phyloP scores from a whole-genome alignment of 2,888 invertebrate genomes.

The Epirrhoe alternata region DNA sequence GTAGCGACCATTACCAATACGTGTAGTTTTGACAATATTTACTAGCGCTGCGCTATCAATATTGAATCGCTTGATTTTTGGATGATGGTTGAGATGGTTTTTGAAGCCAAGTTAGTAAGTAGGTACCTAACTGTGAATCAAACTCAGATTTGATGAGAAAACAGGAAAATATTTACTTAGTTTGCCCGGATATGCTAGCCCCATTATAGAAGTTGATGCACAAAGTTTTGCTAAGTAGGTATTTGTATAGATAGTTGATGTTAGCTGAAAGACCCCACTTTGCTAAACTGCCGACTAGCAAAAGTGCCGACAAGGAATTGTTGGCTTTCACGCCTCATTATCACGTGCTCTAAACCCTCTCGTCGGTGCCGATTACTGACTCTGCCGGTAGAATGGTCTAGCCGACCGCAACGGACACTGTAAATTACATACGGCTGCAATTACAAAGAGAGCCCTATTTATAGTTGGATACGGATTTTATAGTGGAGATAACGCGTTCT shows the following conservation, averaged over 20 bases:
- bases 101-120: too few species aligned
- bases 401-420: constrained; percentile 50
- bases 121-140: background rate
- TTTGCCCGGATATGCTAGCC: background rate
- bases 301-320: constrained; percentile 41
- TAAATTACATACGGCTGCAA: constrained; percentile 58
- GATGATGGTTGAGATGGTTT: too few species aligned
- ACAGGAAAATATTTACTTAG: too few species aligned
- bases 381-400: constrained; percentile 41
- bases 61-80: background rate
- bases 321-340: constrained; percentile 46
- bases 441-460: constrained; percentile 57
- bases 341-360: constrained; percentile 46
- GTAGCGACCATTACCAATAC: constrained; percentile 27
- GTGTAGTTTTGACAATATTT: constrained; percentile 16
- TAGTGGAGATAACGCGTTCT: constrained; percentile 61
- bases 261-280: constrained; percentile 32
- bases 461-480: constrained; percentile 58
- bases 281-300: constrained; percentile 34
- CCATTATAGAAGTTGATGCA: background rate
- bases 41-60: background rate
- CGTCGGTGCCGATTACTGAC: constrained; percentile 44
- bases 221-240: constrained; percentile 22
- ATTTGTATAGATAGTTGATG: constrained; percentile 27
- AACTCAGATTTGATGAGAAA: background rate